phyloP scores from a whole-genome alignment of 1,140 invertebrate genomes.

The Dendrolimus punctatus region DNA sequence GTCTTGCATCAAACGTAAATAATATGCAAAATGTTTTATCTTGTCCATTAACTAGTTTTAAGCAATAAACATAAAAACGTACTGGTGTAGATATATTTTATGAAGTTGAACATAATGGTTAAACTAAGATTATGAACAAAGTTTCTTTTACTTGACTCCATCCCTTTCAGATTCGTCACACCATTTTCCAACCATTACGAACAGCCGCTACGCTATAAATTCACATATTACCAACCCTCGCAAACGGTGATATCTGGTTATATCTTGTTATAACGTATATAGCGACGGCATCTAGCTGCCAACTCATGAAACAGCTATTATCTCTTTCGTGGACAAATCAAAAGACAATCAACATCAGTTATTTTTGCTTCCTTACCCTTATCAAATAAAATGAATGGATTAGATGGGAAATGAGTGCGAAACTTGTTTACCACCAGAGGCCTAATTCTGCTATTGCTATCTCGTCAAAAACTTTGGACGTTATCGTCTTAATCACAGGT shows the following conservation, averaged over 20 bases:
- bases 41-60: too few relatives aligned
- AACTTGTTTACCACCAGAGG: slow-evolving; percentile 42
- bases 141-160: too few relatives aligned
- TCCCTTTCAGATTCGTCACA: slow-evolving; percentile 10
- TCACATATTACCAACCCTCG: slow-evolving; percentile 25
- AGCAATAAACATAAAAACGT: too few relatives aligned
- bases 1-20: too few relatives aligned
- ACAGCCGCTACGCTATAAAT: slow-evolving; percentile 20
- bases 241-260: slow-evolving; percentile 5
- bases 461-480: too few relatives aligned
- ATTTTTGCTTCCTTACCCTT: slow-evolving; percentile 60
- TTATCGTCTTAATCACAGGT: too few relatives aligned
- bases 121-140: too few relatives aligned
- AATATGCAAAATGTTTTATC: too few relatives aligned
- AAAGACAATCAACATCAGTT: slow-evolving; percentile 65
- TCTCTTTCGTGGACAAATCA: slow-evolving; percentile 51
- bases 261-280: slow-evolving; percentile 14
- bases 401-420: slow-evolving; percentile 62
- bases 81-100: too few relatives aligned
- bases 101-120: too few relatives aligned
- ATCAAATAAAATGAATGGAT: slow-evolving; percentile 57
- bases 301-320: slow-evolving; percentile 58
- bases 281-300: slow-evolving; percentile 21
- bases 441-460: too few relatives aligned
- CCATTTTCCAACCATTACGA: slow-evolving; percentile 27